Conservation (phyloP, 92 coral and sea anemone species). For the Virgularia gustaviana region DNA sequence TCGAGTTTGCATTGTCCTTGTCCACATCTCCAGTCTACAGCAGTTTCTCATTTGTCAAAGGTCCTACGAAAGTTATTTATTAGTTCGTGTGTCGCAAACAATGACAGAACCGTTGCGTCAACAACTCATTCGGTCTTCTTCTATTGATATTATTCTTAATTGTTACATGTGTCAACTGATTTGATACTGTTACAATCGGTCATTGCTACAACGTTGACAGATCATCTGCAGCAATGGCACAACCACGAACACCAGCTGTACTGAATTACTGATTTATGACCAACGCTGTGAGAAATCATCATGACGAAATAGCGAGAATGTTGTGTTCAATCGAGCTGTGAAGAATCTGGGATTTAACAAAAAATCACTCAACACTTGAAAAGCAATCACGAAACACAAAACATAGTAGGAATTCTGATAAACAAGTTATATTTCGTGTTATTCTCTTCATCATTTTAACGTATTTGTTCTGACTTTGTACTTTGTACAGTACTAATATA, state of each 20-base stretch:
- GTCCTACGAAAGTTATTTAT: not conserved
- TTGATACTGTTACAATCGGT: slow-evolving; percentile 27
- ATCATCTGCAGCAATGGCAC: slow-evolving; percentile 19
- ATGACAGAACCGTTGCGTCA: slow-evolving; percentile 9
- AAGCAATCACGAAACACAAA: not conserved
- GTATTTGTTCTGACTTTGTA: too few relatives aligned
- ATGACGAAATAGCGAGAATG: not conserved
- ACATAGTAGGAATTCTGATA: too few relatives aligned
- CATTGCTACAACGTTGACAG: slow-evolving; percentile 29
- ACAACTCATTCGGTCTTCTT: slow-evolving; percentile 22
- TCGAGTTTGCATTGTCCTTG: too few relatives aligned
- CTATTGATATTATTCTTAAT: slow-evolving; percentile 39
- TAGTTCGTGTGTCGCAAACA: slow-evolving; percentile 1
- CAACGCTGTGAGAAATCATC: not conserved
- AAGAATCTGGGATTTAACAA: not conserved
- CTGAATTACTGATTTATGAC: not conserved
- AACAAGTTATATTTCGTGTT: too few relatives aligned
- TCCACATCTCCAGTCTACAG: too few relatives aligned
- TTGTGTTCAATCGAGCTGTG: not conserved
- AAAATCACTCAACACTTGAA: not conserved
- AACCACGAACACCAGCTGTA: not conserved
- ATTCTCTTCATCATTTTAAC: too few relatives aligned
- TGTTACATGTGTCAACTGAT: slow-evolving; percentile 27
- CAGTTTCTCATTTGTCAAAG: too few relatives aligned
- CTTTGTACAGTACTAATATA: too few relatives aligned